These are phyloP conservation scores for Coregonus sp. DNA, from an alignment of 2,797 vertebrate genomes.

Conservation along the genomic window DNA sequence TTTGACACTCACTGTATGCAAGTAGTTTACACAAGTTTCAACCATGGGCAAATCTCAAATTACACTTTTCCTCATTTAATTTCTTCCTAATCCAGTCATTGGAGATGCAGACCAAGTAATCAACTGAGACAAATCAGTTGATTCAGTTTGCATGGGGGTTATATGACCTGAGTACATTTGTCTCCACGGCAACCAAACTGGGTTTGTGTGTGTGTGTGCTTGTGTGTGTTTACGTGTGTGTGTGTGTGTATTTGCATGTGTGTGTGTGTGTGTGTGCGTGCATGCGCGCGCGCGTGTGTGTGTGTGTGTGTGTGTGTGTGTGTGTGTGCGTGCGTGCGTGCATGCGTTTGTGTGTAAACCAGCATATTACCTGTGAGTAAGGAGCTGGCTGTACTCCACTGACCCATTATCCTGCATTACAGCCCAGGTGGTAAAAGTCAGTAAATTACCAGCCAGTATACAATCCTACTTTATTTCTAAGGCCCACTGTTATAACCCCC, in stretches of 20 bases:
- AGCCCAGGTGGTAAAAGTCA: constrained; percentile 70
- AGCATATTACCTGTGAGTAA: constrained; percentile 15
- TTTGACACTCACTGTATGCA: neutral
- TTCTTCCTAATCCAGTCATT: neutral
- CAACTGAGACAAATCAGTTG: neutral
- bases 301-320: neutral
- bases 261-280: neutral
- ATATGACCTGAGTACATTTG: constrained; percentile 45
- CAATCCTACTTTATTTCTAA: constrained; percentile 64
- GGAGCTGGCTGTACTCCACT: constrained; percentile 44
- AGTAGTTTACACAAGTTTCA: neutral
- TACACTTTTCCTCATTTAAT: neutral
- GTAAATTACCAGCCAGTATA: constrained; percentile 70
- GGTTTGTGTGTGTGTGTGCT: constrained; percentile 18
- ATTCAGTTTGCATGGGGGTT: constrained; percentile 16
- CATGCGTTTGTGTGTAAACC: neutral
- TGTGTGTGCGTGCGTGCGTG: constrained; percentile 3
- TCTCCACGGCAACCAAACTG: constrained; percentile 56
- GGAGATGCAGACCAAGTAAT: neutral
- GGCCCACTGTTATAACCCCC: constrained; percentile 56
- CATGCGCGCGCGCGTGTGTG: constrained; percentile 1
- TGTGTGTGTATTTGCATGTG: neutral
- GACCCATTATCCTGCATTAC: constrained; percentile 69
- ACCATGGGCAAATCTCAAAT: too few relatives aligned
- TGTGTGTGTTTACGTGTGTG: constrained; percentile 9